phyloP scores from a whole-genome alignment of 1,140 invertebrate genomes.

The Drosophila subpulchrella region DNA sequence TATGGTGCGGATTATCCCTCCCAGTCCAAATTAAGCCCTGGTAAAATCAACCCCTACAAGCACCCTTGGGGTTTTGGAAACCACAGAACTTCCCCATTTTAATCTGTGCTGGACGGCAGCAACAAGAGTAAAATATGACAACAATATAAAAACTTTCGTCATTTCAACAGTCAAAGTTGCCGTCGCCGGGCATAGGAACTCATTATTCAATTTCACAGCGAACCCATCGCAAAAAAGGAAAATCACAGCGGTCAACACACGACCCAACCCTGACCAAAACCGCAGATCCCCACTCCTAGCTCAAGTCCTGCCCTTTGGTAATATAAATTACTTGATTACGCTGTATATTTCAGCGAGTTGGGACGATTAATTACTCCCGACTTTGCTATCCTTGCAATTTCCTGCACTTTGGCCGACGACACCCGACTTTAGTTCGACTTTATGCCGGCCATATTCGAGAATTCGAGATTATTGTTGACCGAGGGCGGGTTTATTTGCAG shows the following conservation, averaged over 20 bases:
- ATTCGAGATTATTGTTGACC: constrained; percentile 58
- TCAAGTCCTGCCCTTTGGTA: constrained; percentile 17
- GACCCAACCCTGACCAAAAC: constrained; percentile 31
- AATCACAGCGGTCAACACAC: constrained; percentile 69
- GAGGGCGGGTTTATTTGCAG: constrained; percentile 85
- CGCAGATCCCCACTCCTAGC: constrained; percentile 12
- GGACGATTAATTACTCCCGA: constrained; percentile 70
- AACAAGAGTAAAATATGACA: constrained; percentile 65
- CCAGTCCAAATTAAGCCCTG: not conserved
- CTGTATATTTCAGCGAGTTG: constrained; percentile 65
- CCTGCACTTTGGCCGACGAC: constrained; percentile 61
- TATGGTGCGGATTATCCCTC: constrained; percentile 9
- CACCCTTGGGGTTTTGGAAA: constrained; percentile 24
- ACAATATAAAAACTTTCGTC: constrained; percentile 68
- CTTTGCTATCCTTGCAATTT: constrained; percentile 71
- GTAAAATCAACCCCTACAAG: constrained; percentile 1
- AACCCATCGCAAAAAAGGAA: constrained; percentile 36
- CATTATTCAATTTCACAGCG: constrained; percentile 81
- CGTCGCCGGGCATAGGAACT: constrained; percentile 61
- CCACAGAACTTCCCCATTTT: constrained; percentile 57
- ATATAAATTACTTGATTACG: constrained; percentile 80
- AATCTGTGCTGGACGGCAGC: constrained; percentile 31
- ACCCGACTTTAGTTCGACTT: constrained; percentile 39
- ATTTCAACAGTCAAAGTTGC: constrained; percentile 57
- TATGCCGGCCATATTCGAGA: constrained; percentile 36